Percentiles rank a stretch among this genome's conserved stretches.
Evolutionary conservation across 2,113 vertebrate genomes (phyloP).

Genomic region (Cryptomyrus ogoouensis): DNA sequence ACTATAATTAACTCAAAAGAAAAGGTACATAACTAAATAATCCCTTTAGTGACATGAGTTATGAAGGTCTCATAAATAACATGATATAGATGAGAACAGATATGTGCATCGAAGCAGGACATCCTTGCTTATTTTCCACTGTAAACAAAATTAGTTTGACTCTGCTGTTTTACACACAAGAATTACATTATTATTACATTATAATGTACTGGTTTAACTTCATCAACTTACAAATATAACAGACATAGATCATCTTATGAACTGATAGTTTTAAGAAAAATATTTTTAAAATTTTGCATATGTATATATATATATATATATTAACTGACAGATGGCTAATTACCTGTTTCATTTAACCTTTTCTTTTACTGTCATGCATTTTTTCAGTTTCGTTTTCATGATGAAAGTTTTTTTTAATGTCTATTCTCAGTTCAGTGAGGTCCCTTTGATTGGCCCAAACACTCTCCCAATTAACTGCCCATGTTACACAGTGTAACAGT

Average conservation of each 20-base stretch:
- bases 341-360: neutral
- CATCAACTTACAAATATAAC: neutral
- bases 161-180: neutral
- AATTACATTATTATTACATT: neutral
- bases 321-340: neutral
- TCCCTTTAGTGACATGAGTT: conserved; percentile 17
- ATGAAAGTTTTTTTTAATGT: neutral
- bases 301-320: neutral
- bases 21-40: conserved; percentile 17
- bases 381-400: neutral
- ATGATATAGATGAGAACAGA: neutral
- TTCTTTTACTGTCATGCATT: neutral
- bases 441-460: neutral
- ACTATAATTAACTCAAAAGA: conserved; percentile 17
- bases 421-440: neutral
- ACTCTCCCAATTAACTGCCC: neutral
- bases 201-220: neutral
- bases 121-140: neutral
- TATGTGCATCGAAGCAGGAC: neutral
- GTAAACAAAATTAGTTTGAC: conserved; percentile 11
- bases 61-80: conserved; percentile 1
- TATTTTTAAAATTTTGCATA: neutral
- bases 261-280: neutral
- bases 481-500: neutral
- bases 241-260: neutral